These are phyloP conservation scores for Charaxes varanes DNA, from an alignment of 1,140 invertebrate genomes.

Conservation along the genomic window DNA sequence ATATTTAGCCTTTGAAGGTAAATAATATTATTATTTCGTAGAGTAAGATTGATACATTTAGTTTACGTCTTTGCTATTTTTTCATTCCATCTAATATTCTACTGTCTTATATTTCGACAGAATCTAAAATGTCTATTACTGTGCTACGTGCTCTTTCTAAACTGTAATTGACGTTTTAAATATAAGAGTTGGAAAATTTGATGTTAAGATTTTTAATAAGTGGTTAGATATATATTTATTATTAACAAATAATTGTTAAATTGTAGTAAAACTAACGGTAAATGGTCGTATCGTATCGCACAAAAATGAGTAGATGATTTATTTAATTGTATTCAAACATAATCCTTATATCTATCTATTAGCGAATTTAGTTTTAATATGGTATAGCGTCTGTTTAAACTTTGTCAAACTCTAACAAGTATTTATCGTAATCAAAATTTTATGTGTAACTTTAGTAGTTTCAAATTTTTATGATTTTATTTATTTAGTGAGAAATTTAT, in stretches of 20 bases:
- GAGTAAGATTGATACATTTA: no score
- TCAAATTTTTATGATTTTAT: neutral
- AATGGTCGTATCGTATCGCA: slow-evolving; percentile 48
- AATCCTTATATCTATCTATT: no score
- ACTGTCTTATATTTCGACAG: no score
- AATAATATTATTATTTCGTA: no score
- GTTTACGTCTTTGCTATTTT: no score
- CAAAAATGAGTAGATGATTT: slow-evolving; percentile 36
- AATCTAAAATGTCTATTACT: no score
- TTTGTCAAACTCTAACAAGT: no score
- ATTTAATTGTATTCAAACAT: slow-evolving; percentile 9
- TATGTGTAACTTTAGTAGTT: slow-evolving; percentile 1
- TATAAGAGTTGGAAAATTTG: slow-evolving; percentile 29
- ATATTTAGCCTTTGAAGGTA: no score
- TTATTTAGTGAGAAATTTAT: slow-evolving; percentile 12
- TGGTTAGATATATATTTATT: slow-evolving; percentile 42
- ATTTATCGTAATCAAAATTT: no score
- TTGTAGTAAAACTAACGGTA: slow-evolving; percentile 35
- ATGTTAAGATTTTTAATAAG: slow-evolving; percentile 45
- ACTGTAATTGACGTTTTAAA: slow-evolving; percentile 22
- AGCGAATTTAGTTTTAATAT: no score
- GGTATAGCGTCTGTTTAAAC: no score
- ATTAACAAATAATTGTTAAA: slow-evolving; percentile 47
- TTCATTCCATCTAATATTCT: no score
- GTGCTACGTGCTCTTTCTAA: slow-evolving; percentile 12